Conservation (phyloP, 2,797 vertebrate genomes). For the Botia almorhae region DNA sequence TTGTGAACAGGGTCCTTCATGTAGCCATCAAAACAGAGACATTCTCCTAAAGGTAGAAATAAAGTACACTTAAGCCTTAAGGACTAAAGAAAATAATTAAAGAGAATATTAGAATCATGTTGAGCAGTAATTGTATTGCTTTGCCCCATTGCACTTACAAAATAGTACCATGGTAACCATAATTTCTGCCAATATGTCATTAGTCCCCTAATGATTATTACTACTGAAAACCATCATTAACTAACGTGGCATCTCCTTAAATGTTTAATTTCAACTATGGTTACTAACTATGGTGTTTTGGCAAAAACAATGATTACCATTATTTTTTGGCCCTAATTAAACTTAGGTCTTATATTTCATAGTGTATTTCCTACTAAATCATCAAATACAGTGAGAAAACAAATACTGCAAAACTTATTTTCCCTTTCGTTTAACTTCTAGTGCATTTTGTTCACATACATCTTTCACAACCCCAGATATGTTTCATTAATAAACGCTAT, state of each 20-base stretch:
- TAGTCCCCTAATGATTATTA: not conserved
- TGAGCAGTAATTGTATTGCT: conserved; percentile 19
- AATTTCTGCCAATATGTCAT: not conserved
- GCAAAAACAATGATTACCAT: too few species aligned
- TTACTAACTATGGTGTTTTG: not conserved
- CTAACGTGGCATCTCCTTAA: conserved; percentile 15
- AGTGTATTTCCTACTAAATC: not conserved
- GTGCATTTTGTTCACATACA: not conserved
- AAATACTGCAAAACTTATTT: not conserved
- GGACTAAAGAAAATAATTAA: not conserved
- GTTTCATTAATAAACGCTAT: not conserved
- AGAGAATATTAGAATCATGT: not conserved
- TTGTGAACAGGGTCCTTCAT: conserved; percentile 98
- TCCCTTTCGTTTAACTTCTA: not conserved
- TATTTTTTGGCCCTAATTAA: not conserved
- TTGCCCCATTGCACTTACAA: not conserved
- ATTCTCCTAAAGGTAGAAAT: conserved; percentile 82
- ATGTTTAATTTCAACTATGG: not conserved
- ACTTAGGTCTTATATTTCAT: too few species aligned
- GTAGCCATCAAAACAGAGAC: conserved; percentile 95
- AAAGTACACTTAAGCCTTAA: conserved; percentile 23
- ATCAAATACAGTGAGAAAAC: not conserved
- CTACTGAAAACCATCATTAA: not conserved
- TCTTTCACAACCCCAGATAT: not conserved
- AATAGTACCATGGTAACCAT: not conserved